A percentile compares a stretch with the other conserved stretches of the same genome.
Evolutionary conservation across 2,888 invertebrate species (phyloP).

Genomic region (Pharmacophagus antenor): DNA sequence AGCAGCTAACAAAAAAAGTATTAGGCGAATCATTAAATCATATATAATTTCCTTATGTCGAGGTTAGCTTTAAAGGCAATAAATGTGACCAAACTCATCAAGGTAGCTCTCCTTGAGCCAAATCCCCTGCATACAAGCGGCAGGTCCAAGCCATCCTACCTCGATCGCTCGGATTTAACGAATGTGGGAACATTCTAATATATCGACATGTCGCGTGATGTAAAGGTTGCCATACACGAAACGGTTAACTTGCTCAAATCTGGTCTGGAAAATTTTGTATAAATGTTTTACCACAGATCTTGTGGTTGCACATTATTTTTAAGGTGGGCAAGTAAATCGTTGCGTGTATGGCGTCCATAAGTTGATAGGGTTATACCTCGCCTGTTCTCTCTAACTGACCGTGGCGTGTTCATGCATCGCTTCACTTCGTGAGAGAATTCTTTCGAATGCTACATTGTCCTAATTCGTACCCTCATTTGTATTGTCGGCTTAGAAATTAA

Average conservation of each 20-base stretch:
- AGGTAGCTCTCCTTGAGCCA: slow-evolving; percentile 31
- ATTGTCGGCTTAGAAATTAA: slow-evolving; percentile 43
- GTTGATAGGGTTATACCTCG: slow-evolving; percentile 10
- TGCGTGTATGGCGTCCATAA: slow-evolving; percentile 13
- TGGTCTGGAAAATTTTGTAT: background rate
- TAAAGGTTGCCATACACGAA: slow-evolving; percentile 41
- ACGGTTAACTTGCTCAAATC: slow-evolving; percentile 31
- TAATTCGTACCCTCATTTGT: slow-evolving; percentile 58
- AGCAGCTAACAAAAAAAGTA: background rate
- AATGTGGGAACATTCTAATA: slow-evolving; percentile 31
- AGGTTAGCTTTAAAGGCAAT: slow-evolving; percentile 7
- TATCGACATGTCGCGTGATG: slow-evolving; percentile 51
- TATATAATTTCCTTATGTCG: background rate
- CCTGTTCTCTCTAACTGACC: slow-evolving; percentile 63
- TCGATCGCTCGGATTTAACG: slow-evolving; percentile 11
- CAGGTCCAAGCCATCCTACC: slow-evolving; percentile 15
- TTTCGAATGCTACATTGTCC: slow-evolving; percentile 62
- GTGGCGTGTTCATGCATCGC: slow-evolving; percentile 69
- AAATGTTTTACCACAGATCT: background rate
- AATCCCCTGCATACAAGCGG: slow-evolving; percentile 24
- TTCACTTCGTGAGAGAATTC: slow-evolving; percentile 71
- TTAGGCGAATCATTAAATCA: slow-evolving; percentile 2
- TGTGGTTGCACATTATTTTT: background rate
- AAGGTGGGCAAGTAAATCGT: slow-evolving; percentile 35
- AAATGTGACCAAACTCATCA: slow-evolving; percentile 26